Evolutionary conservation across 2,113 vertebrate genomes (phyloP), one percentile per base, ranked within the genome.

Genomic region (Xiphias gladius): DNA sequence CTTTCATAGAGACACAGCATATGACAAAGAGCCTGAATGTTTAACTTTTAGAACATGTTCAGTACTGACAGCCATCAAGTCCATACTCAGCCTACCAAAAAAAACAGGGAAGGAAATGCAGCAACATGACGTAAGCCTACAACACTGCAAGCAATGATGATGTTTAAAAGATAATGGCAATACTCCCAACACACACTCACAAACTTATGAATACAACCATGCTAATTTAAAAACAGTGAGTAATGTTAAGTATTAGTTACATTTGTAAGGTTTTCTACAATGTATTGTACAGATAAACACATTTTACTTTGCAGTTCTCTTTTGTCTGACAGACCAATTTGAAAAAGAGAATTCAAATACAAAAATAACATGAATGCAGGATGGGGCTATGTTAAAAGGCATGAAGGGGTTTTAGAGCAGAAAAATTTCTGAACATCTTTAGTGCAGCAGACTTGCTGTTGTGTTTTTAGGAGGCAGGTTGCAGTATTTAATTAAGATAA

Each of bases 11-110:
- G 69, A 68, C 67, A 61, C 61, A 37, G n/a, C 62, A 58, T 37
- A 83, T 73, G 82, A 82, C 75, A 87, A 83, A 86, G 22, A 73
- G 69, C 30, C 43, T 50, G 39, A 41, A 57, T 67, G 73, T 74
- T 65, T 73, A 39, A 63, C 63, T 70, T 83, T 77, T 46, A 62
- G 24, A 83, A 62, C 52, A 81, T 50, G 62, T 32, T 82, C 57
- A 41, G 50, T 37, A 32, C 20, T 62, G 74, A 76, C 69, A 79
- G 54, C 39, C 65, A 39, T 84, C 79, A 82, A 58, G 35, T 74
- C 54, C 24, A 75, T 26, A 61, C 46, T 41, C 63, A 24, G 52
- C 62, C 67, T 22, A 26, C 77, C 28, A 63, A 64, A 26, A 41
- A 28, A 76, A 65, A n/a, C 9, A 65, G 35, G 43, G 10, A 26